Conservation (phyloP, 2,888 invertebrate genomes). For the Drosophila stalkeri region DNA sequence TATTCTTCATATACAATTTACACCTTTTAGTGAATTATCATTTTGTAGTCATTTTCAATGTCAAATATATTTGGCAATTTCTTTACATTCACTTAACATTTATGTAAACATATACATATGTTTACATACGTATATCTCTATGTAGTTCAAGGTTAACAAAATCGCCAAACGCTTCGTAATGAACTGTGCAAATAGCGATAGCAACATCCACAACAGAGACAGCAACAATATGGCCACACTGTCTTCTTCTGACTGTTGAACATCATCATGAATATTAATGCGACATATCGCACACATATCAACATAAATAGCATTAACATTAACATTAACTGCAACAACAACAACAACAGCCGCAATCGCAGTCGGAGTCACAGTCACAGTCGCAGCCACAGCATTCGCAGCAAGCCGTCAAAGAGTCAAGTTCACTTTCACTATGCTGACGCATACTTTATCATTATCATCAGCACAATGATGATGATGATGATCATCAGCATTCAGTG, state of each 20-base stretch:
- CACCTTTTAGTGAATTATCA: neutral
- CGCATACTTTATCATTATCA: constrained; percentile 49
- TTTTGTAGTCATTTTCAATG: constrained; percentile 30
- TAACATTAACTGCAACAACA: constrained; percentile 47
- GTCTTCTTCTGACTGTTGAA: constrained; percentile 55
- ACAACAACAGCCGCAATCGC: constrained; percentile 12
- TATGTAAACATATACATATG: neutral
- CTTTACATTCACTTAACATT: constrained; percentile 17
- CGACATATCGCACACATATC: constrained; percentile 45
- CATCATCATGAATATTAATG: constrained; percentile 77
- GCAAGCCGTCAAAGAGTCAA: constrained; percentile 70
- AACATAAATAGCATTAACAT: constrained; percentile 35
- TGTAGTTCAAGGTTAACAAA: constrained; percentile 78
- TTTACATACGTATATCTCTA: constrained; percentile 19
- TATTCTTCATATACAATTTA: neutral
- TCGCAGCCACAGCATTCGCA: constrained; percentile 5
- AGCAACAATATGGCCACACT: constrained; percentile 14
- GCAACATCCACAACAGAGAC: constrained; percentile 17
- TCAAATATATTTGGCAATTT: constrained; percentile 49
- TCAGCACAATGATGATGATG: constrained; percentile 5
- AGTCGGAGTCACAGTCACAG: too few relatives aligned
- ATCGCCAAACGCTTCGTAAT: constrained; percentile 67
- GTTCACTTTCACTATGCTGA: constrained; percentile 82
- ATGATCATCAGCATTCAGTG: constrained; percentile 29
- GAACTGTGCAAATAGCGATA: constrained; percentile 61